Evolutionary conservation across 2,888 invertebrate species (phyloP).

Genomic region (Monochamus alternatus): DNA sequence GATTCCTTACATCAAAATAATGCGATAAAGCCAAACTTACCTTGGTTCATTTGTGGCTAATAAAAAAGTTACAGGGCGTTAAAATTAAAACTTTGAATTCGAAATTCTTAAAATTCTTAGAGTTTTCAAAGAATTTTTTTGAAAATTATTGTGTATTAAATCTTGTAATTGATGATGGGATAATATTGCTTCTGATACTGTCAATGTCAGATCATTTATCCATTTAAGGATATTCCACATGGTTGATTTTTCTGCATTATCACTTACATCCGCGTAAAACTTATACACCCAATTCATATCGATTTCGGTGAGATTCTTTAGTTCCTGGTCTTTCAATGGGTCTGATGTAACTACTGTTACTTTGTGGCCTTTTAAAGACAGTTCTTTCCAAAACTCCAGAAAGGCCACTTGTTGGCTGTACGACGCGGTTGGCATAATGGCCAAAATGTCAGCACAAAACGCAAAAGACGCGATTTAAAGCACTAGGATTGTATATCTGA

Average conservation of each 20-base stretch:
- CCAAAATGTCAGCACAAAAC: slow-evolving; percentile 10
- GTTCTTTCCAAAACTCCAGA: slow-evolving; percentile 52
- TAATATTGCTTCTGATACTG: background rate
- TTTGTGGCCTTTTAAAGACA: slow-evolving; percentile 57
- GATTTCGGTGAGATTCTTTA: slow-evolving; percentile 59
- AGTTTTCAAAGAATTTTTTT: too few relatives aligned
- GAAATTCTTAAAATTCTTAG: too few relatives aligned
- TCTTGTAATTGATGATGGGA: too few relatives aligned
- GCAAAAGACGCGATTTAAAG: too few relatives aligned
- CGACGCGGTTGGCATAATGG: slow-evolving; percentile 39
- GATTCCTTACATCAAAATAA: too few relatives aligned
- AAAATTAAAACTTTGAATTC: too few relatives aligned
- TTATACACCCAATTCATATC: background rate
- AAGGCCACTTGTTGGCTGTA: slow-evolving; percentile 55
- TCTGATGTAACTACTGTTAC: slow-evolving; percentile 56
- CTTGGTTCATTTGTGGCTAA: too few relatives aligned
- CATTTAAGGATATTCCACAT: background rate
- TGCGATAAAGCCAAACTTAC: too few relatives aligned
- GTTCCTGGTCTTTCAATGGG: slow-evolving; percentile 52
- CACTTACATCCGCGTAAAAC: background rate
- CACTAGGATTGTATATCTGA: too few relatives aligned
- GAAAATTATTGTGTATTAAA: too few relatives aligned
- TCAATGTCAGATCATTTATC: slow-evolving; percentile 4
- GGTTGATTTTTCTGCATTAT: slow-evolving; percentile 1
- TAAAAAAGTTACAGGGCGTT: too few relatives aligned